Evolutionary conservation across 2,113 vertebrate species (phyloP), one percentile per base, ranked within the genome.

Genomic region (Elgaria multicarinata): DNA sequence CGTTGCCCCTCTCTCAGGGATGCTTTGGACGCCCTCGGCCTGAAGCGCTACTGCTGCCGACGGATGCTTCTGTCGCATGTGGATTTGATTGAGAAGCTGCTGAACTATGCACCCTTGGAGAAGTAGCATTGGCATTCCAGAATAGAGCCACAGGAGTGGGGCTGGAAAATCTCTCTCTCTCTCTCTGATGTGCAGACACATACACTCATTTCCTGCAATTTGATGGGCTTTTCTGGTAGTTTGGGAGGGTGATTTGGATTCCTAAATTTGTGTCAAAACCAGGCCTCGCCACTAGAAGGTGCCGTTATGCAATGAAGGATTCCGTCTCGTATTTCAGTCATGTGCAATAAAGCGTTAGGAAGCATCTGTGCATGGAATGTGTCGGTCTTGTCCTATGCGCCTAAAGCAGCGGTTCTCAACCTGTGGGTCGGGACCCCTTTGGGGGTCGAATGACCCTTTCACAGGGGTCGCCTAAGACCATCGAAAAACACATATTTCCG

Each of bases 31-130:
- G 98, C 98, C 4, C 93, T 98, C 44, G 98, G 98, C 36, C 89
- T 98, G 95, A 98, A 98, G 96, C 95, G 98, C 50, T 98, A 98
- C 93, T 98, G 98, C 83, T 98, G 98, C 91, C 96, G 98, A 26
- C 96, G 98, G 92, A 98, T 98, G 98, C 96, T 98, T 58, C 96
- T 98, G 36, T 97, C 98, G 42, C 98, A 98, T 0, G 98, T 98
- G 83, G 98, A 98, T 94, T 97, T 98, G 77, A 98, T 98, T 85
- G 98, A 98, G 92, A 98, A 98, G 89, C 93, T 98, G 87, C 90
- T 98, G 93, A 98, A 98, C 95, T 98, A 98, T 74, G 98, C 98
- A 0, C 98, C 98, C 0, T 92, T 98, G 93, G 98, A 98, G 92
- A 98, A 98, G 92, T 98, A 92, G 97, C 22, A 8, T 20, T 36